Percentiles rank a stretch among this genome's conserved stretches.
These are phyloP conservation scores for Urocolius indicus DNA, from an alignment of 2,113 vertebrate genomes.

Conservation along the genomic window DNA sequence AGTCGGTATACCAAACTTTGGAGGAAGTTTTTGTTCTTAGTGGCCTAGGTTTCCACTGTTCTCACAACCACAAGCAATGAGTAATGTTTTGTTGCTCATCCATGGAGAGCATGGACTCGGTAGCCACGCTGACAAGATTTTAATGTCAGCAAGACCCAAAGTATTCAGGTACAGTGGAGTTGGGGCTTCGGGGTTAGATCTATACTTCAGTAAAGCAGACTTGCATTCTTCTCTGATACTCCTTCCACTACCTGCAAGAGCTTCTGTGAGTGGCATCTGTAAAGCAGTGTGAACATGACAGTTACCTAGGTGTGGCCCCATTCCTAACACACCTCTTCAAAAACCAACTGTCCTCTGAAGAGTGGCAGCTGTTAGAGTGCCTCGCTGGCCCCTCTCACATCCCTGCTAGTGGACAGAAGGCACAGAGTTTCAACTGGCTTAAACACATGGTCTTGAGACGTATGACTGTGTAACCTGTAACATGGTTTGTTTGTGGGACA, in stretches of 20 bases:
- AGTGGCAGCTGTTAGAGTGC: neutral
- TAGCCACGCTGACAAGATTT: neutral
- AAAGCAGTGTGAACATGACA: neutral
- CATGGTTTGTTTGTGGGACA: neutral
- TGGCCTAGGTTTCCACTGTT: neutral
- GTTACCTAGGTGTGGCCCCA: neutral
- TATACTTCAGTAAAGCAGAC: neutral
- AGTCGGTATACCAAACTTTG: neutral
- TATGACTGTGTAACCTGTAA: neutral
- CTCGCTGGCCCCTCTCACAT: neutral
- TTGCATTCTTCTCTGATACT: neutral
- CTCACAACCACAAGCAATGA: neutral
- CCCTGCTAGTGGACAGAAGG: neutral
- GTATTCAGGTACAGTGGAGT: neutral
- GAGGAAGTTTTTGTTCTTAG: neutral
- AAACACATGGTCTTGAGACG: neutral
- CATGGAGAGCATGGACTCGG: neutral
- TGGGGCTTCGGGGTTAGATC: conserved; percentile 9
- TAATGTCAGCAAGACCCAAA: neutral
- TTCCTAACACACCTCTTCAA: neutral
- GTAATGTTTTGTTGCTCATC: neutral
- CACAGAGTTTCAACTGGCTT: neutral
- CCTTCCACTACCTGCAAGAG: neutral
- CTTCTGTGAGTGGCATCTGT: neutral
- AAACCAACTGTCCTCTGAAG: neutral